phyloP scores from a whole-genome alignment of 2,113 vertebrate species.

The Labeo rohita region DNA sequence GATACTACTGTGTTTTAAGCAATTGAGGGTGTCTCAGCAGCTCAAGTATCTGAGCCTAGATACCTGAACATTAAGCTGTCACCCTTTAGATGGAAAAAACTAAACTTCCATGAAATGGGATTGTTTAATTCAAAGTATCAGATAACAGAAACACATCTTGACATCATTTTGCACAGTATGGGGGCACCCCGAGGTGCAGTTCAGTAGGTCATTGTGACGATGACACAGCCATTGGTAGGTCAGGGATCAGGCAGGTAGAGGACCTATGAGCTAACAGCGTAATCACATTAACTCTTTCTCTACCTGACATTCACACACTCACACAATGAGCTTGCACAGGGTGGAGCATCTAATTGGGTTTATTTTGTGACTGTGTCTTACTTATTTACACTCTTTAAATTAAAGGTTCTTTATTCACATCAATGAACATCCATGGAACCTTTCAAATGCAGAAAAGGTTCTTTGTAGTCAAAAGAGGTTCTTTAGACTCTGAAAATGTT shows the following conservation, averaged over 20 bases:
- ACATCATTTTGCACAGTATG: not conserved
- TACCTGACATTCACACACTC: not conserved
- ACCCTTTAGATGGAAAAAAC: not conserved
- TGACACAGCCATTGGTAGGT: not conserved
- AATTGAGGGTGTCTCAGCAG: not conserved
- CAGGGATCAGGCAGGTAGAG: conserved; percentile 27
- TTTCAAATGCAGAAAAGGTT: no score
- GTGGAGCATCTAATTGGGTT: no score
- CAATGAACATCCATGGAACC: no score
- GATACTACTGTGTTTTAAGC: not conserved
- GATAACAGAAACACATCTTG: not conserved
- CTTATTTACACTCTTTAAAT: no score
- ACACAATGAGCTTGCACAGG: not conserved
- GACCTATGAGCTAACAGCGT: conserved; percentile 22
- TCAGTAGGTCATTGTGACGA: conserved; percentile 41
- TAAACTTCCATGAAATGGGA: not conserved
- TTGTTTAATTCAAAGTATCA: not conserved
- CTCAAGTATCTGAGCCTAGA: not conserved
- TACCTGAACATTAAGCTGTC: not conserved
- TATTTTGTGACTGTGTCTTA: no score
- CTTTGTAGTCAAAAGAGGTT: no score
- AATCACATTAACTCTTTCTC: conserved; percentile 14
- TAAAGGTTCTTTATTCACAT: no score
- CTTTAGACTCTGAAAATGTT: no score
- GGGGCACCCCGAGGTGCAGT: not conserved